Conservation (phyloP, 2,888 invertebrate genomes). For the Pseudoips prasinana region DNA sequence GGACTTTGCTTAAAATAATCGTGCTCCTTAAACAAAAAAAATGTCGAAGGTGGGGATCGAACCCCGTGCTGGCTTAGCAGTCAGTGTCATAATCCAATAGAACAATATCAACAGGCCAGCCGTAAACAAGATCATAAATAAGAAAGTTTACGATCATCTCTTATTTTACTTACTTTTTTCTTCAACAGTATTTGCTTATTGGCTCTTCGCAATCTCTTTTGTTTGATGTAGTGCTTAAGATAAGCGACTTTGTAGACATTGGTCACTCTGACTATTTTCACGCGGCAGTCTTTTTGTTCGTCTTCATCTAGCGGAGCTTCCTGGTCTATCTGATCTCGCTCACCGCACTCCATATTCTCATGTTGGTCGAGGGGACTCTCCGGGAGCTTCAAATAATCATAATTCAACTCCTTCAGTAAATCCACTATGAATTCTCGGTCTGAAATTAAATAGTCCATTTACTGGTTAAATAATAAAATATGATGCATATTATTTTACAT, state of each 20-base stretch:
- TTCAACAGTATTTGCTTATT: constrained; percentile 58
- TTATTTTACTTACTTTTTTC: constrained; percentile 61
- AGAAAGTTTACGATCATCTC: no score
- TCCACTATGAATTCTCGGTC: constrained; percentile 54
- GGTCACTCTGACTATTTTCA: constrained; percentile 70
- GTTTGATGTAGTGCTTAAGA: constrained; percentile 67
- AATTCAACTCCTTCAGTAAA: constrained; percentile 55
- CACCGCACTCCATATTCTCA: constrained; percentile 44
- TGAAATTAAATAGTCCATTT: constrained; percentile 37
- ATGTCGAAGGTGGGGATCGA: no score
- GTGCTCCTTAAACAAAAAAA: no score
- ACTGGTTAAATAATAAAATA: not conserved
- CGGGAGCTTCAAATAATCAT: constrained; percentile 38
- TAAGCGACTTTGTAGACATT: constrained; percentile 72
- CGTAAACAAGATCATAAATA: no score
- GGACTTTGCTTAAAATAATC: no score
- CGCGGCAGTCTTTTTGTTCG: constrained; percentile 52
- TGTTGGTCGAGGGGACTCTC: constrained; percentile 27
- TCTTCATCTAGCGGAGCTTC: constrained; percentile 42
- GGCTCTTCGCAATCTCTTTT: constrained; percentile 59
- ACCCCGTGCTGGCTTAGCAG: no score
- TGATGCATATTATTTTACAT: no score
- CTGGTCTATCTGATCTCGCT: constrained; percentile 35
- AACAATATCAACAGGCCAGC: no score
- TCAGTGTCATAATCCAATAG: no score